Evolutionary conservation across 2,888 invertebrate genomes (phyloP), one percentile per base, ranked within the genome.

Genomic region (Dendrolimus houi): DNA sequence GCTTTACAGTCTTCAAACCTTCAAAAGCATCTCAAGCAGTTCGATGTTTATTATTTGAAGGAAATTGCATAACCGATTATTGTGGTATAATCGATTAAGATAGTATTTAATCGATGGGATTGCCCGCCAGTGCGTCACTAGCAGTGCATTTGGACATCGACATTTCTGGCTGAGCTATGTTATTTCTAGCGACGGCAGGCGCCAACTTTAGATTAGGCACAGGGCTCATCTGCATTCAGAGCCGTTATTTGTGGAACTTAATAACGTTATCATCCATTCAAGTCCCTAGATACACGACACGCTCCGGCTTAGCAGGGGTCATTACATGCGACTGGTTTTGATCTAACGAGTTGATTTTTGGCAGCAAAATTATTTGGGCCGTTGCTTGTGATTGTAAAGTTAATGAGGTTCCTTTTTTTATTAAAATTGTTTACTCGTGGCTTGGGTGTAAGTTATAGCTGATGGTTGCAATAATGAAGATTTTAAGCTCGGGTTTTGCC

Each of bases 141-240:
- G 59, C 56, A 67, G 68, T 76, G 72, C 75, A 77, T 81, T 74
- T 79, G 78, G 74, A 71, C 77, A 79, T 81, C 83, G 87, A 84
- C 85, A 82, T 83, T 81, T 82, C 70, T 79, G 75, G 68, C 71
- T 68, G 70, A 74, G 80, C 77, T 76, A 65, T 74, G 81, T 81
- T 87, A 87, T 88, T 89, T 86, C 80, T 83, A 83, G 81, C 80
- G 64, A 62, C 72, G 75, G 69, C 74, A 71, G 79, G 77, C 82
- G 84, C 84, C 83, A 83, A 85, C 82, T 83, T 81, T 83, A 85
- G 83, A 85, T 79, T 82, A 71, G 80, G 76, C 65, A 70, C 81
- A 81, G 81, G 77, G 83, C 83, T 84, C 85, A 81, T 82, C 77
- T 84, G 81, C 81, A 83, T 83, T 80, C 83, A 78, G 74, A 66